These are phyloP conservation scores for Caenorhabditis sinica DNA, from an alignment of 2,888 invertebrate genomes.

Conservation along the genomic window DNA sequence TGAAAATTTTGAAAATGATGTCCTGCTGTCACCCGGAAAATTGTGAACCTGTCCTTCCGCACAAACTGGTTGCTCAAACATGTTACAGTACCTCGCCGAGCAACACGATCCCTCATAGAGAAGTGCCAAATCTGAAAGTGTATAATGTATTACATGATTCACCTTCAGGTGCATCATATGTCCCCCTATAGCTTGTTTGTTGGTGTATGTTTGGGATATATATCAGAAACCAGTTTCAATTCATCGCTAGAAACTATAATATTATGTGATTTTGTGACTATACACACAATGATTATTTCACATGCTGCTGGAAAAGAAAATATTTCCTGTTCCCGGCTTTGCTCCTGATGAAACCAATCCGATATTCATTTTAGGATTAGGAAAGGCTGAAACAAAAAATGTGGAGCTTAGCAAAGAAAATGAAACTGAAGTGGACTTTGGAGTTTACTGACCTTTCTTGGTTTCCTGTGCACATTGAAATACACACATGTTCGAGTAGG, in stretches of 20 bases:
- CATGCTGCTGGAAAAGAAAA: slow-evolving; percentile 4
- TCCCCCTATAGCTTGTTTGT: slow-evolving; percentile 18
- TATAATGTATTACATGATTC: background rate
- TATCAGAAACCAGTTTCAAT: slow-evolving; percentile 51
- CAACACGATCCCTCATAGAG: slow-evolving; percentile 74
- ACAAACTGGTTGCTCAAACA: slow-evolving; percentile 74
- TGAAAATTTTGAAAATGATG: slow-evolving; percentile 27
- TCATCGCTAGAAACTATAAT: slow-evolving; percentile 38
- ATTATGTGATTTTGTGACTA: slow-evolving; percentile 38
- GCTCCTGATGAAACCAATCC: slow-evolving; percentile 38
- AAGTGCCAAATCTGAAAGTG: slow-evolving; percentile 58
- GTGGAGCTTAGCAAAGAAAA: slow-evolving; percentile 4
- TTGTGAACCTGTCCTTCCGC: slow-evolving; percentile 68
- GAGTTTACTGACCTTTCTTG: slow-evolving; percentile 60
- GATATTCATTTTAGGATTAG: slow-evolving; percentile 45
- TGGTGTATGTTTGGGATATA: slow-evolving; percentile 18
- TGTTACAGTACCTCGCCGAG: slow-evolving; percentile 67
- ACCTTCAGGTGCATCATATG: slow-evolving; percentile 24
- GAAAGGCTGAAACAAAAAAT: slow-evolving; percentile 17
- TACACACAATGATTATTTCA: slow-evolving; percentile 12
- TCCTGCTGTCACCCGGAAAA: background rate
- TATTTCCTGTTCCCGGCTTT: slow-evolving; percentile 3
- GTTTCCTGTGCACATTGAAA: slow-evolving; percentile 69
- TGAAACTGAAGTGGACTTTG: slow-evolving; percentile 46
- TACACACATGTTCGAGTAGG: slow-evolving; percentile 72